A percentile compares a stretch with the other conserved stretches of the same genome.
Evolutionary conservation across 35 echinoderm and acorn worm genomes (phyloP).

Genomic region (Chiridota heheva): DNA sequence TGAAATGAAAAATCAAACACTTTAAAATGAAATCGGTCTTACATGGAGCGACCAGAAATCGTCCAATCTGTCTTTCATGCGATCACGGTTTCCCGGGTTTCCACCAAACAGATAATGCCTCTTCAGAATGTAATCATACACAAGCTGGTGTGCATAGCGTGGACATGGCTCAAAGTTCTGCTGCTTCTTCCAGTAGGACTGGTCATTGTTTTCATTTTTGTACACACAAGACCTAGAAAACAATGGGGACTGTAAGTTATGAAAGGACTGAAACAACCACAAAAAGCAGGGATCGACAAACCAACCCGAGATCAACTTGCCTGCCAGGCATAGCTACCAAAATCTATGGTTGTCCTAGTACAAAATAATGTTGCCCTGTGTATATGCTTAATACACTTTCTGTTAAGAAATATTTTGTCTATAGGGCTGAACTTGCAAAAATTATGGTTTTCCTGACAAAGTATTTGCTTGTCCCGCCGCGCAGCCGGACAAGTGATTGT

Average conservation of each 20-base stretch:
- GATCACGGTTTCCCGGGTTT: constrained; percentile 65
- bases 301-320: no score
- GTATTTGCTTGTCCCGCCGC: no score
- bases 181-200: constrained; percentile 79
- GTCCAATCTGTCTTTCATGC: constrained; percentile 64
- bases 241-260: background rate
- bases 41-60: constrained; percentile 96
- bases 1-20: background rate
- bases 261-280: no score
- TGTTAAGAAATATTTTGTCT: background rate
- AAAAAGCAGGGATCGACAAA: no score
- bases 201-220: constrained; percentile 91
- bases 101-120: constrained; percentile 94
- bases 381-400: no score
- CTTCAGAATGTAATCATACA: constrained; percentile 85
- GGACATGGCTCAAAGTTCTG: constrained; percentile 90
- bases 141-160: constrained; percentile 84
- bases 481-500: no score
- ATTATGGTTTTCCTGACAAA: no score
- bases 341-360: no score
- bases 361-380: no score
- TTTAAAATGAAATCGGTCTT: background rate
- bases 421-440: background rate
- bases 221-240: constrained; percentile 90
- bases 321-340: no score